These are phyloP conservation scores for Noctua janthina DNA, from an alignment of 2,888 invertebrate species.

Conservation along the genomic window DNA sequence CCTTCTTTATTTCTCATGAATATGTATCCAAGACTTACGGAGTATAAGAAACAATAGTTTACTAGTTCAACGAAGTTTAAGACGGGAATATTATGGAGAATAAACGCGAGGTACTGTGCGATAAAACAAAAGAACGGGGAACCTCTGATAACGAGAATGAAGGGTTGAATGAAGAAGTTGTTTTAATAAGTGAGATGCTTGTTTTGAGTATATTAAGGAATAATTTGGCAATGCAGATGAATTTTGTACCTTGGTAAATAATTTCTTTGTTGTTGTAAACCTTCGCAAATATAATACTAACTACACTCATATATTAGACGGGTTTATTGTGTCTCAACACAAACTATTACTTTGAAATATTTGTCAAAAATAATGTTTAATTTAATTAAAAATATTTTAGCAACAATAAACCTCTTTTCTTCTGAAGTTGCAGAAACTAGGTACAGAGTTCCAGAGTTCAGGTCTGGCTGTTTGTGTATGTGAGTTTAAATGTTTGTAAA, in stretches of 20 bases:
- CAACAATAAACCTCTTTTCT: not conserved
- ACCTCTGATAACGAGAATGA: conserved; percentile 3
- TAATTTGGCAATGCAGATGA: conserved; percentile 6
- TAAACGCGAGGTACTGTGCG: conserved; percentile 10
- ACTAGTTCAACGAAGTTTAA: conserved; percentile 34
- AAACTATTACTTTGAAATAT: not conserved
- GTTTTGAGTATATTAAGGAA: conserved; percentile 7
- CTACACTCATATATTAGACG: not conserved
- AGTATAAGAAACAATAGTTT: conserved; percentile 50
- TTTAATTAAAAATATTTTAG: not conserved
- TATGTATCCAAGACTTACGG: conserved; percentile 36
- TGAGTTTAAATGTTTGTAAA: too few species aligned
- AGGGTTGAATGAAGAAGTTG: conserved; percentile 34
- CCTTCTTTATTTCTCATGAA: conserved; percentile 47
- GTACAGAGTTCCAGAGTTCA: too few species aligned
- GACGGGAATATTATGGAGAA: conserved; percentile 25
- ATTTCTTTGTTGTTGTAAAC: not conserved
- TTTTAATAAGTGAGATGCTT: conserved; percentile 16
- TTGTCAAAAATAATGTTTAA: not conserved
- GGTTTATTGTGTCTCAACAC: not conserved
- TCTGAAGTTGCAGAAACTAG: not conserved
- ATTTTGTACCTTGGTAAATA: not conserved
- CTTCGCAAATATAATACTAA: not conserved
- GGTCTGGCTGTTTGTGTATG: too few species aligned
- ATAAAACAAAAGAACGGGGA: conserved; percentile 33